phyloP scores from a whole-genome alignment of 2,888 invertebrate genomes.

The Meliscaeva auricollis region DNA sequence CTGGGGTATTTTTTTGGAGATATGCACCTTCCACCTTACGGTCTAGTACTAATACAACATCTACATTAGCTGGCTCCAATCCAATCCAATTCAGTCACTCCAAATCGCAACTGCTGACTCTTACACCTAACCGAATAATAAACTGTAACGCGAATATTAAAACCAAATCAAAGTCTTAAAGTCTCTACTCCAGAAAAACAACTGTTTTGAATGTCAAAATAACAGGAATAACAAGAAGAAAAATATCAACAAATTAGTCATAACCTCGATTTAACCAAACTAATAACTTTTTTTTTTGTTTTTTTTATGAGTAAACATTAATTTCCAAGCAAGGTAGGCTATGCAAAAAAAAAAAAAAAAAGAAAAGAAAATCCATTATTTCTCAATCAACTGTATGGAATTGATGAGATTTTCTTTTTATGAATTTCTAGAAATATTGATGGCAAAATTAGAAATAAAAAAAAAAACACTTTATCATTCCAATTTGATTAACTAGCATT shows the following conservation, averaged over 20 bases:
- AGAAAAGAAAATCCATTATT: slow-evolving; percentile 20
- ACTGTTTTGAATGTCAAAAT: background rate
- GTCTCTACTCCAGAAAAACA: no score
- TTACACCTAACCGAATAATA: no score
- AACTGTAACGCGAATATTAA: no score
- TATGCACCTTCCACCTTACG: no score
- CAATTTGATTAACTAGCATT: background rate
- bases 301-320: background rate
- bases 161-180: no score
- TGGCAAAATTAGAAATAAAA: background rate
- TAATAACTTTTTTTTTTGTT: background rate
- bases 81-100: no score
- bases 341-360: background rate
- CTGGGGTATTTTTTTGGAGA: no score
- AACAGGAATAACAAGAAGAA: background rate
- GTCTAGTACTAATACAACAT: no score
- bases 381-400: slow-evolving; percentile 18
- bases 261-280: background rate
- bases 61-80: no score
- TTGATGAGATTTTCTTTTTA: background rate
- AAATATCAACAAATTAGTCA: background rate
- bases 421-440: background rate
- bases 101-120: no score
- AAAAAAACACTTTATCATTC: background rate
- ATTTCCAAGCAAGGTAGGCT: background rate